Conservation (phyloP, 2,113 vertebrate genomes). For the Phoxinus phoxinus region DNA sequence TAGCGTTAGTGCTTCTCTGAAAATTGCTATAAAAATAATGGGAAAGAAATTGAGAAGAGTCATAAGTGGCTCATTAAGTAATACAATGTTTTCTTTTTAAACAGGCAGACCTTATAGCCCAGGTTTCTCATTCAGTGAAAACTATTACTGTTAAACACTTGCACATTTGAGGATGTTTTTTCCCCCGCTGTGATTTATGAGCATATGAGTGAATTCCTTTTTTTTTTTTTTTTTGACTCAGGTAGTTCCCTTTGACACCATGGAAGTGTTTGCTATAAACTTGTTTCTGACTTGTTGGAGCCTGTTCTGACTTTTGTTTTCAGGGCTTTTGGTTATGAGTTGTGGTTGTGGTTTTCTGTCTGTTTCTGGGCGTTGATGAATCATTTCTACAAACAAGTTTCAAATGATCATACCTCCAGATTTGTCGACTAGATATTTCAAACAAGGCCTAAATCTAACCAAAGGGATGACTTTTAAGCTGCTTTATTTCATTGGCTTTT, state of each 20-base stretch:
- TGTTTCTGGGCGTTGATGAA: constrained; percentile 56
- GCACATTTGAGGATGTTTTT: not conserved
- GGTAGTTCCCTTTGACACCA: not conserved
- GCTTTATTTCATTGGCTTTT: not conserved
- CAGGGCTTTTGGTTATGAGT: constrained; percentile 23
- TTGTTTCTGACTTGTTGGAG: constrained; percentile 1
- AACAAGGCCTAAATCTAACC: not conserved
- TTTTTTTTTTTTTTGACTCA: not conserved
- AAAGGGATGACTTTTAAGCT: not conserved
- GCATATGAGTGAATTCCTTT: not conserved
- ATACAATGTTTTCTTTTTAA: constrained; percentile 70
- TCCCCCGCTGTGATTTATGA: not conserved
- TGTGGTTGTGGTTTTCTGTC: constrained; percentile 61
- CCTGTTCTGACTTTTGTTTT: constrained; percentile 30
- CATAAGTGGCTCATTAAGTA: constrained; percentile 72
- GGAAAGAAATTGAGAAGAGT: constrained; percentile 68
- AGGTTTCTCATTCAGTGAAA: constrained; percentile 56
- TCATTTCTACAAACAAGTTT: not conserved
- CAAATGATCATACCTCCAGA: not conserved
- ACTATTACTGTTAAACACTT: constrained; percentile 62
- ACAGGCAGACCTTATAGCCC: constrained; percentile 44
- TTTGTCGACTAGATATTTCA: not conserved
- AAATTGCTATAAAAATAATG: constrained; percentile 74
- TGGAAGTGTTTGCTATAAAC: not conserved
- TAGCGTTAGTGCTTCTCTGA: constrained; percentile 58